Evolutionary conservation across 2,113 vertebrate species (phyloP), one percentile per base, ranked within the genome.

Genomic region (Grus americana): DNA sequence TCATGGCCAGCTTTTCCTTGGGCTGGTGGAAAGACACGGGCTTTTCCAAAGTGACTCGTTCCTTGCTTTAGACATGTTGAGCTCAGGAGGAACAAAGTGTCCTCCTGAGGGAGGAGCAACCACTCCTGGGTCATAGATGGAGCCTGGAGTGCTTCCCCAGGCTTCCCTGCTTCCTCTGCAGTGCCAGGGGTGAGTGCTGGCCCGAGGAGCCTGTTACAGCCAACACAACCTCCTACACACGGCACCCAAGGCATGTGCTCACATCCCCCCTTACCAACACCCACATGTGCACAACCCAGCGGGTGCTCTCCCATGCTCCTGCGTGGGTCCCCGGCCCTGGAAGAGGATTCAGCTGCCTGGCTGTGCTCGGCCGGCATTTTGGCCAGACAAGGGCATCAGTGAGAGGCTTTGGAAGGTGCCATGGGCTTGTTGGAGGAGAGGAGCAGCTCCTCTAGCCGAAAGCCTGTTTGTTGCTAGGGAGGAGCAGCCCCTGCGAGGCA

Each of bases 231-330:
- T 38, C 32, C 19, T 1, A 0, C 1, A 2, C 15, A 19, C 0
- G 1, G 38, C 21, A 32, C 14, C 9, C 24, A 24, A 15, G 15
- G 0, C 0, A 0, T 22, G 26, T 24, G 17, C 44, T 73, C 13
- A n/a, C 59, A 11, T 21, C 10, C 1, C 2, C 5, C 21, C 47
- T 18, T 15, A 46, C 29, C 44, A 61, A 21, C 5, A 8, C 52
- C 26, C 52, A 54, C 0, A 0, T 6, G 30, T 47, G 27, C 20
- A 20, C 0, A 0, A 13, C 38, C 26, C 58, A 54, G 23, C 0
- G 0, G 24, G 26, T 14, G 10, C 26, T 70, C 42, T 44, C 40
- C 5, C 0, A 52, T 19, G 9, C 21, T 67, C 57, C 23, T 4
- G 4, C 0, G 0, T 23, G 26, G 36, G 32, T 40, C 55, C 12